Percentiles rank a stretch among this genome's conserved stretches.
Evolutionary conservation across 2,797 vertebrate species (phyloP).

Genomic region (Halcyon leucocephala): DNA sequence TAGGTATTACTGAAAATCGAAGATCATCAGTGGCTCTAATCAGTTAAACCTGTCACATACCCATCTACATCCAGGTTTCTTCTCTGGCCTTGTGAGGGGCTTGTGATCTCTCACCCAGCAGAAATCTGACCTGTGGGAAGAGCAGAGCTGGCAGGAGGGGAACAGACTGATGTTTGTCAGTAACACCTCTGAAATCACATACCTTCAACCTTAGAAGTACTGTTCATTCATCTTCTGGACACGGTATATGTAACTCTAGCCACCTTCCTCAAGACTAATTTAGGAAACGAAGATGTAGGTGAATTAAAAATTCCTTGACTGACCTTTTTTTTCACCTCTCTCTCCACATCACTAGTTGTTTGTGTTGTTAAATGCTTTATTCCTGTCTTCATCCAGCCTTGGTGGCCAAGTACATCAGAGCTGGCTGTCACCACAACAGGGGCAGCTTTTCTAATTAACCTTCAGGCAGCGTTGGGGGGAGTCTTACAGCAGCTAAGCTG

Average conservation of each 20-base stretch:
- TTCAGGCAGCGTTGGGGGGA: background rate
- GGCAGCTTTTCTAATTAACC: background rate
- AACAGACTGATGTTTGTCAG: background rate
- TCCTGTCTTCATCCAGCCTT: background rate
- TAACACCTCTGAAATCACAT: background rate
- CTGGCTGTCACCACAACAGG: background rate
- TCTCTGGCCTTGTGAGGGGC: background rate
- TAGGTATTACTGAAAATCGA: background rate
- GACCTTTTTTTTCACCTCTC: background rate
- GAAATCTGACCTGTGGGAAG: background rate
- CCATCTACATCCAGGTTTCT: background rate
- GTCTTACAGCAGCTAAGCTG: background rate
- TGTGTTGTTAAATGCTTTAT: background rate
- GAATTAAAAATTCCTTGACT: background rate
- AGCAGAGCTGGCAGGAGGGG: background rate
- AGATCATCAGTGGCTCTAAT: background rate
- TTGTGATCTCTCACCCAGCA: background rate
- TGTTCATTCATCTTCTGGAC: background rate
- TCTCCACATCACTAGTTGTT: background rate
- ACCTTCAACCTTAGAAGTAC: background rate
- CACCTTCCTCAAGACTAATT: background rate
- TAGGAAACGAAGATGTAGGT: background rate
- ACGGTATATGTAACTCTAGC: background rate
- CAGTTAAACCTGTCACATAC: background rate
- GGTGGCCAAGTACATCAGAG: background rate